These are phyloP conservation scores for Coccyzus lansbergi DNA, from an alignment of 2,797 vertebrate species.

Conservation along the genomic window DNA sequence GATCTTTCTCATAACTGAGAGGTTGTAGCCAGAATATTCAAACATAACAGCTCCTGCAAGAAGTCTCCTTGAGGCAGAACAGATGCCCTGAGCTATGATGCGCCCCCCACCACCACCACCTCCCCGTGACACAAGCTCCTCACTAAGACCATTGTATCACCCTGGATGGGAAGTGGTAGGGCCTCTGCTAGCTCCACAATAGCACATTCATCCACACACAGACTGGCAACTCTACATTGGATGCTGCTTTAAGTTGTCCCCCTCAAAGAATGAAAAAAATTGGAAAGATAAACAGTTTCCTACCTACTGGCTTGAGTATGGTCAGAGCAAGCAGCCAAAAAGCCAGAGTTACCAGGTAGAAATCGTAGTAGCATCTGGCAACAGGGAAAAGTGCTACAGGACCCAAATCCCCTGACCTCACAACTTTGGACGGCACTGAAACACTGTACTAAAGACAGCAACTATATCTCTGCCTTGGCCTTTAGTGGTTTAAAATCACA, in stretches of 20 bases:
- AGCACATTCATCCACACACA: not conserved
- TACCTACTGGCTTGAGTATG: not conserved
- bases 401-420: not conserved
- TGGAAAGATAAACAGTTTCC: not conserved
- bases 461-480: not conserved
- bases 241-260: not conserved
- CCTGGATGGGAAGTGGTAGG: not conserved
- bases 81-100: not conserved
- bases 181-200: not conserved
- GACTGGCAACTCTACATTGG: not conserved
- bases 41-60: not conserved
- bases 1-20: not conserved
- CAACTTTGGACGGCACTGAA: not conserved
- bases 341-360: not conserved
- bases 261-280: not conserved
- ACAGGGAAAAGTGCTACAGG: not conserved
- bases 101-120: no score
- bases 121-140: not conserved
- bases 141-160: not conserved
- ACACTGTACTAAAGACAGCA: not conserved
- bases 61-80: not conserved
- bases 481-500: not conserved
- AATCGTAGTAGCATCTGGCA: not conserved
- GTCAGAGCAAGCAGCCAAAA: not conserved
- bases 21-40: not conserved